Base-by-base conservation (phyloP, 1,140 invertebrate species). In the Chlorops oryzae region DNA sequence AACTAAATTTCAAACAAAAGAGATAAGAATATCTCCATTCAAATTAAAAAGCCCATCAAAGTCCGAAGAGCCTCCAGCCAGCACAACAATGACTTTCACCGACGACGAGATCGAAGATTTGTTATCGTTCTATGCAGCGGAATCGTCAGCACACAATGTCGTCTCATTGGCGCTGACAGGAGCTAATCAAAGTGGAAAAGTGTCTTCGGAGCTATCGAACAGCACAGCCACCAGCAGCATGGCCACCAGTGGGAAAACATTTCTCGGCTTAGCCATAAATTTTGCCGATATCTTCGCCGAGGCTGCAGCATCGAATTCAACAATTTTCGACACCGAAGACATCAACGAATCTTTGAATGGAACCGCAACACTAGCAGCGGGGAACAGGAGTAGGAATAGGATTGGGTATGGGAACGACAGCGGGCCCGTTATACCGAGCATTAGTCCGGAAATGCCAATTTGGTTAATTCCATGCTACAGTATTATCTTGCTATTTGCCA, bases 401-500 rank as follows among this genome's bases (percentile, higher is more conserved):
- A 32, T 10, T 15, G 28, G 28, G 28, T 9, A 32, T 9, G 28
- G 9, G 28, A 32, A 32, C 10, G 15, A 3, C 37, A 41, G 5
- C 37, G 15, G 37, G 9, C n/a, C 13, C 22, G 24, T 21, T 22
- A 24, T 10, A 21, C n/a, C 37, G n/a, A 17, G 52, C 5, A 44
- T 27, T 22, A 27, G 22, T 20, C 38, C 51, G 7, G 65, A 60
- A 10, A 69, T 69, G 65, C 65, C 65, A 13, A 57, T 62, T 18
- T 69, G 65, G 65, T 40, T 68, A 9, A 80, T 90, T 50, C 82
- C 84, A 3, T 76, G 88, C 2, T 90, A 91, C 63, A 78, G 81
- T 23, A 69, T 82, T 1, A 91, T 92, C 50, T 90, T 92, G 64
- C 63, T 90, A 6, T 76, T 90, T 39, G 82, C 87, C 0, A 80